Percentiles rank a stretch among this genome's conserved stretches.
Evolutionary conservation across 2,888 invertebrate genomes (phyloP).

Genomic region (Drosophila anomalata): DNA sequence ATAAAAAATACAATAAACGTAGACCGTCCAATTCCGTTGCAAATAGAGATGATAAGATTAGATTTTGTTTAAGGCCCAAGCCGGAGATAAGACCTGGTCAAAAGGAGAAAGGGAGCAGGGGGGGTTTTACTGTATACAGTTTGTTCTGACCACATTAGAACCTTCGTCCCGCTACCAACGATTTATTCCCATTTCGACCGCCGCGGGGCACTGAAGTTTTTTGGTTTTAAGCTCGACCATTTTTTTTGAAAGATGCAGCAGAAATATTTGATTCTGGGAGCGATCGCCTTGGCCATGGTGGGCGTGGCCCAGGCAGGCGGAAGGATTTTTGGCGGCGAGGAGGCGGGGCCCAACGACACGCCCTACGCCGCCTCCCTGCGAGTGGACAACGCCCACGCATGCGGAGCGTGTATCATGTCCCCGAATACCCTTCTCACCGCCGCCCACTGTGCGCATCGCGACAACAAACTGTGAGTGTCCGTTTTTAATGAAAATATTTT

Average conservation of each 20-base stretch:
- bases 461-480: conserved; percentile 60
- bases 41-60: conserved; percentile 66
- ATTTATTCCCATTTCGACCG: conserved; percentile 29
- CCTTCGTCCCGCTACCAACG: conserved; percentile 28
- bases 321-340: conserved; percentile 80
- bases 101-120: neutral
- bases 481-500: neutral
- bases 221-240: neutral
- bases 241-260: conserved; percentile 30
- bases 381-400: conserved; percentile 71
- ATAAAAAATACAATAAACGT: conserved; percentile 1
- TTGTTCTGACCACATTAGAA: conserved; percentile 23
- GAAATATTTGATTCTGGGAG: conserved; percentile 5
- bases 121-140: conserved; percentile 7
- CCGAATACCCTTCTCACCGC: conserved; percentile 73
- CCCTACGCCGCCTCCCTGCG: conserved; percentile 82
- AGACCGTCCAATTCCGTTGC: conserved; percentile 16
- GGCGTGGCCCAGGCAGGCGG: conserved; percentile 12
- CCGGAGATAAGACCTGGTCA: conserved; percentile 37
- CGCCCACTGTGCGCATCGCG: conserved; percentile 77
- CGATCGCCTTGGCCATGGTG: conserved; percentile 17
- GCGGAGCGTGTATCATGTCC: conserved; percentile 78
- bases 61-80: conserved; percentile 46
- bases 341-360: conserved; percentile 71
- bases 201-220: conserved; percentile 7